phyloP scores from a whole-genome alignment of 1,140 invertebrate genomes.

The Hydropsyche tenuis region DNA sequence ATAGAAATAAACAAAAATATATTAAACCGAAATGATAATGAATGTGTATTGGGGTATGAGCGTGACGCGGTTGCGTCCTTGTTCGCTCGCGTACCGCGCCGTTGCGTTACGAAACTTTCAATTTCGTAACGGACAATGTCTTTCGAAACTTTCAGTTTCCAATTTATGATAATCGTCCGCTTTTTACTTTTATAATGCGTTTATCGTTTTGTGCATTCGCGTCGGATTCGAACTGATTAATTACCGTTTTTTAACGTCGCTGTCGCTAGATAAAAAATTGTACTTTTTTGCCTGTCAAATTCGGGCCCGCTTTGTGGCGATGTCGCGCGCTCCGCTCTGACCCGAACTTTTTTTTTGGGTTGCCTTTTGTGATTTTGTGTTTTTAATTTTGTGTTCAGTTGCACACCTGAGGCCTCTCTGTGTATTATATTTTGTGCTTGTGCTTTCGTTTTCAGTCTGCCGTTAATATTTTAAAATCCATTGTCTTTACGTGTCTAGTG shows the following conservation, averaged over 20 bases:
- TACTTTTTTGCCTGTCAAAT: neutral
- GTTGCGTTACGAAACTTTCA: conserved; percentile 28
- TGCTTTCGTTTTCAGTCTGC: neutral
- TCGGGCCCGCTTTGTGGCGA: neutral
- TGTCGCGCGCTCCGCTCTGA: neutral
- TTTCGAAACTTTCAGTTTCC: conserved; percentile 33
- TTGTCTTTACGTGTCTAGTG: conserved; percentile 4
- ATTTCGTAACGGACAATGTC: conserved; percentile 30
- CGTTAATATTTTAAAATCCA: conserved; percentile 2
- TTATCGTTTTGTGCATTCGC: neutral
- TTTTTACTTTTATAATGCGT: conserved; percentile 11
- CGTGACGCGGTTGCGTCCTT: conserved; percentile 29
- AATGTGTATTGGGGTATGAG: conserved; percentile 21
- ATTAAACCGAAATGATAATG: neutral
- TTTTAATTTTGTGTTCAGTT: neutral
- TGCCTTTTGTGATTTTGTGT: conserved; percentile 3
- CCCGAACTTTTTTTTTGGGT: too few species aligned
- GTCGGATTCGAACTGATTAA: neutral
- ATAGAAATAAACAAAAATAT: too few species aligned
- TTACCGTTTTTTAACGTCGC: neutral
- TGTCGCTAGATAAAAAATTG: too few species aligned
- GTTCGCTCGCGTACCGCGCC: conserved; percentile 13
- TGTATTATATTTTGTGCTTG: neutral
- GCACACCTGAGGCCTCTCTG: too few species aligned
- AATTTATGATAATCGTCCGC: conserved; percentile 28